phyloP scores from a whole-genome alignment of 2,888 invertebrate genomes.

The Apamea sordens region DNA sequence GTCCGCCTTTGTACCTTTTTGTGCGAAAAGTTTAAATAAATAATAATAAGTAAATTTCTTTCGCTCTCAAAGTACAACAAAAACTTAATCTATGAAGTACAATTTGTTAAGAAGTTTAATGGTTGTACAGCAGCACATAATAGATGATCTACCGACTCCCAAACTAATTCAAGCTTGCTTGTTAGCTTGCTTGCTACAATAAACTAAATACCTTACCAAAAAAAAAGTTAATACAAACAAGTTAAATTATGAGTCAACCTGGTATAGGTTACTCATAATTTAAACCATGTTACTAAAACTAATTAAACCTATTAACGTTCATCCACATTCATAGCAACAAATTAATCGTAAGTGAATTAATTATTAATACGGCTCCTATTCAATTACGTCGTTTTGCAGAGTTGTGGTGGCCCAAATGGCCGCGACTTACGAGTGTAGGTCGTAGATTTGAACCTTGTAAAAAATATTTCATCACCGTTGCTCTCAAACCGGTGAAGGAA shows the following conservation, averaged over 20 bases:
- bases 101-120: not conserved
- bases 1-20: too few species aligned
- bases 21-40: too few species aligned
- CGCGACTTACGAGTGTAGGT: not conserved
- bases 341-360: slow-evolving; percentile 21
- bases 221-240: not conserved
- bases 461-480: too few species aligned
- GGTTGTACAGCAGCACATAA: not conserved
- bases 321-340: slow-evolving; percentile 1
- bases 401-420: not conserved
- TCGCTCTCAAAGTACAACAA: not conserved
- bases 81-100: not conserved
- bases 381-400: slow-evolving; percentile 2
- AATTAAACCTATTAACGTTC: slow-evolving; percentile 5
- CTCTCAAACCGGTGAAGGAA: too few species aligned
- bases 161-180: not conserved
- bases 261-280: too few species aligned
- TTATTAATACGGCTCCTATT: slow-evolving; percentile 16
- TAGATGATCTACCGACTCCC: not conserved
- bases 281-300: not conserved
- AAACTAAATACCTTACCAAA: not conserved
- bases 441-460: not conserved
- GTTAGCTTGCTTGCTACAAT: not conserved
- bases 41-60: not conserved
- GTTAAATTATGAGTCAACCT: not conserved